Conservation (phyloP, 2,888 invertebrate genomes). For the Tetrapedia diversipes region DNA sequence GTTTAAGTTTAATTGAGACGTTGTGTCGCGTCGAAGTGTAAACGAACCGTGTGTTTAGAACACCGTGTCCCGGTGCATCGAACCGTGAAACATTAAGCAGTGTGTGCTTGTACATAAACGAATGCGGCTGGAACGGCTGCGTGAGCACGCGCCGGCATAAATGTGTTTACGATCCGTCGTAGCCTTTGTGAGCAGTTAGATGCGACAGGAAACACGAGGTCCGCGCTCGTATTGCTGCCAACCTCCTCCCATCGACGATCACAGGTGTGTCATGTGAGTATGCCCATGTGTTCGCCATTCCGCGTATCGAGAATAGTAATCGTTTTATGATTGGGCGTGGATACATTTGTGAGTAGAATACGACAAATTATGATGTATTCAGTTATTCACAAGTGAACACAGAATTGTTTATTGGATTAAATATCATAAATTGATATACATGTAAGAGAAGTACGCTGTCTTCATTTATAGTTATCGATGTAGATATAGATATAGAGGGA, state of each 20-base stretch:
- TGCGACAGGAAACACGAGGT: constrained; percentile 48
- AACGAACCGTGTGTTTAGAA: constrained; percentile 36
- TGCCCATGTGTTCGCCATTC: not conserved
- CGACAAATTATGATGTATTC: too few relatives aligned
- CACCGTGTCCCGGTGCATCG: constrained; percentile 45
- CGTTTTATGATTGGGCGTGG: constrained; percentile 33
- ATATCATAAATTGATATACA: too few relatives aligned
- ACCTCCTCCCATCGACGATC: not conserved
- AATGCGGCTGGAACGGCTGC: constrained; percentile 26
- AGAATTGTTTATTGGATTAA: too few relatives aligned
- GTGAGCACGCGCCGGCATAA: constrained; percentile 29
- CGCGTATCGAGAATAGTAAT: not conserved
- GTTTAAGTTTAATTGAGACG: constrained; percentile 57
- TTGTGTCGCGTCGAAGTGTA: constrained; percentile 49
- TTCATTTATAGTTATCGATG: too few relatives aligned
- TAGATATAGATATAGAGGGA: too few relatives aligned
- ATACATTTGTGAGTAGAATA: constrained; percentile 5
- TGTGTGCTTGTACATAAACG: constrained; percentile 7
- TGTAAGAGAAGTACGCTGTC: too few relatives aligned
- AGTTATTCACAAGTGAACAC: not conserved
- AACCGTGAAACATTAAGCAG: constrained; percentile 51
- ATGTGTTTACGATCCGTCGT: constrained; percentile 40
- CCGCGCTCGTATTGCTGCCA: constrained; percentile 38
- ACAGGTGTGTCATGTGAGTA: not conserved
- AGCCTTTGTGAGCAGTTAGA: constrained; percentile 43